Base-by-base conservation (phyloP, 2,113 vertebrate genomes). In the Tyto alba region DNA sequence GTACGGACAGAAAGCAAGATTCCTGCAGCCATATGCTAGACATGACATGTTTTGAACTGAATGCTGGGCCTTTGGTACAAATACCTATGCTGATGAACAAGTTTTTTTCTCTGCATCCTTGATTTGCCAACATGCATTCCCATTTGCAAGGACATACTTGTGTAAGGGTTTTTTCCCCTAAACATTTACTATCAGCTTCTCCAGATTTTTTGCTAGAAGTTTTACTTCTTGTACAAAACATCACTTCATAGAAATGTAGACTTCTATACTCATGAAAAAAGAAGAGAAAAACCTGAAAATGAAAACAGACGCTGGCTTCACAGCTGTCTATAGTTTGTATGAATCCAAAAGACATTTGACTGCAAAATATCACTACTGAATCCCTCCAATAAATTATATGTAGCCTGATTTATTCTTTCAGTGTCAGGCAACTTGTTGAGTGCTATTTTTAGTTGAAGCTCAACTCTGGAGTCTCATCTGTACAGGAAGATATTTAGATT, bases 251-350 rank as follows among this genome's bases (percentile, higher is more conserved):
- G 45, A 86, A 83, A 55, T 36, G 2, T 36, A 43, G 48, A 40
- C 9, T 69, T 59, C 29, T 64, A 67, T 48, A 48, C 68, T 73
- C 12, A 34, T 11, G 13, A 48, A 41, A 41, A 74, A 40, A 11
- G 1, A 5, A 6, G 3, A 1, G n/a, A 6, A 10, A 62, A 59
- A 18, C 0, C 5, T 30, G 23, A 64, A 67, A 82, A 63, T 4
- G 5, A n/a, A 85, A 63, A 73, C 13, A 72, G 13, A 78, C 1
- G 9, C 1, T 63, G 43, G 16, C 30, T 80, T 76, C 30, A 59
- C 30, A 85, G 21, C 23, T 68, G 11, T 43, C 26, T 77, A 8
- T 59, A 11, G 6, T n/a, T 63, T 88, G 32, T 34, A 45, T 22
- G 15, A 84, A 66, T 38, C 36, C 14, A 59, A 59, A 81, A 62